Evolutionary conservation across 1,140 invertebrate species (phyloP), one percentile per base, ranked within the genome.

Genomic region (Anadara kagoshimensis): DNA sequence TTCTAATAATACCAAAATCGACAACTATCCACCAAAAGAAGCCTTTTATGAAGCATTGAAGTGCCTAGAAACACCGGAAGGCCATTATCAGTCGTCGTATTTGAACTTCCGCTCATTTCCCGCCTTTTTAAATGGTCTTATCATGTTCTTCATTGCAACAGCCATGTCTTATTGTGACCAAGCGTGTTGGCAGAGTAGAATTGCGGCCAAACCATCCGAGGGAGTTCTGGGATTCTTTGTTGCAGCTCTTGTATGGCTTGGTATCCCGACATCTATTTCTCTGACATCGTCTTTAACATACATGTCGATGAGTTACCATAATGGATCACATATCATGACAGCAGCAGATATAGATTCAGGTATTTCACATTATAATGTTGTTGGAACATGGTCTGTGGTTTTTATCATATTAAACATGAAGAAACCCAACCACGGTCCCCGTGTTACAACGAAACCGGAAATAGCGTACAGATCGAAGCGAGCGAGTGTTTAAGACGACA

Each of bases 81-180:
- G 80, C 29, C 88, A 89, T 67, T 47, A 72, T 14, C 69, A 81
- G 0, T 58, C 75, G 22, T 76, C 70, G 12, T 86, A 79, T 56
- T 63, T 83, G 44, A 86, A 84, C 14, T 83, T 86, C 54, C 43
- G 63, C 2, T 67, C 67, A 8, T 44, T 61, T 36, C 63, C 65
- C 41, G 59, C 75, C 64, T 45, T 86, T 64, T 49, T 73, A 56
- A 70, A 72, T 51, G 64, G 72, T 18, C 73, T 79, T 8, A 79
- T 85, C 69, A 49, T 65, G 72, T 41, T 86, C 75, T 76, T 84
- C n/a, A 73, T 81, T 51, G 78, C 76, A n/a, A 85, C 86, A n/a
- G 84, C 83, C 44, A 81, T 87, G 41, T 81, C 85, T 0, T 89
- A 88, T 76, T 85, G 85, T 61, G 87, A 90, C 73, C 89, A 90